Conservation (phyloP, 2,113 vertebrate species). For the Scytalopus superciliaris region DNA sequence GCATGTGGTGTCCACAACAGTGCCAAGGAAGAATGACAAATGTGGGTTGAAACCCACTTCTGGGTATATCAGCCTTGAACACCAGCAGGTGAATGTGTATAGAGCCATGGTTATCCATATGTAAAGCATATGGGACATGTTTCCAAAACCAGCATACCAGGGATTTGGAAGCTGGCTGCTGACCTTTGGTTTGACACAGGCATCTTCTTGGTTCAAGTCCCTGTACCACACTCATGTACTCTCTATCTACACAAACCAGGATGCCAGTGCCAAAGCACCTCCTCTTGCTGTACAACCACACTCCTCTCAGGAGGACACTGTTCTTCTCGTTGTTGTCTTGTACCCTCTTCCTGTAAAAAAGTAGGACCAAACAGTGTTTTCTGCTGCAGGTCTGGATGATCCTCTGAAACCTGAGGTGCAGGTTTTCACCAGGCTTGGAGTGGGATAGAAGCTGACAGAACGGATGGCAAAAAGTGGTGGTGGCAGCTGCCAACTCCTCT, state of each 20-base stretch:
- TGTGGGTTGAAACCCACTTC: neutral
- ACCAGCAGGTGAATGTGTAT: neutral
- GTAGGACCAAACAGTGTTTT: neutral
- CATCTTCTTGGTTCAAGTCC: neutral
- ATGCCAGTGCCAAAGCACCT: neutral
- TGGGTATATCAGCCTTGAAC: neutral
- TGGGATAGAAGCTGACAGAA: neutral
- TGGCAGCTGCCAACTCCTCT: neutral
- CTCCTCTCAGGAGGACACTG: neutral
- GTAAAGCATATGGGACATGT: neutral
- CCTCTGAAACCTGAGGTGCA: neutral
- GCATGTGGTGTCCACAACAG: neutral
- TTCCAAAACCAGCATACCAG: neutral
- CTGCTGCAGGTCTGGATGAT: fast-evolving
- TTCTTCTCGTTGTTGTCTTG: neutral
- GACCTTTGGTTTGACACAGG: neutral
- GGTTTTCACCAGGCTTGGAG: neutral
- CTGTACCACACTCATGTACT: fast-evolving
- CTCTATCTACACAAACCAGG: fast-evolving
- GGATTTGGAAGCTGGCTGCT: neutral
- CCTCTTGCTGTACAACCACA: neutral
- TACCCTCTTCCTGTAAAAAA: neutral
- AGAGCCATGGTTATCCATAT: neutral
- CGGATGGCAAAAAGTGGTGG: neutral
- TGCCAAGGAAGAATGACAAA: neutral